Conservation (phyloP, 2,113 vertebrate genomes). For the Cyanocitta stelleri region DNA sequence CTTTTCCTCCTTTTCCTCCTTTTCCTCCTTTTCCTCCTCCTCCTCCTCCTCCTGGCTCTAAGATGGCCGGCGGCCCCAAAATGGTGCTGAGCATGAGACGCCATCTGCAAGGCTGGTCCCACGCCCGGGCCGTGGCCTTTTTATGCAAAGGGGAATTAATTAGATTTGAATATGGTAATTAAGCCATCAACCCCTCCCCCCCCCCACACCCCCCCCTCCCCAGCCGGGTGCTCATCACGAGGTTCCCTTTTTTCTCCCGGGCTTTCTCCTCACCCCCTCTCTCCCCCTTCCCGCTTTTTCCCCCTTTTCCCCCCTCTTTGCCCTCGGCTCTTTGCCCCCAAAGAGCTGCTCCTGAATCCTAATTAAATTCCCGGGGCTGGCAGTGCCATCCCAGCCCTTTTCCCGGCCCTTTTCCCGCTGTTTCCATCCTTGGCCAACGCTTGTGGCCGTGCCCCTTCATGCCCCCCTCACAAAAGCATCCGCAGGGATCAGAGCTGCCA, state of each 20-base stretch:
- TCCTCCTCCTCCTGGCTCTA: neutral
- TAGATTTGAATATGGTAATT: constrained; percentile 79
- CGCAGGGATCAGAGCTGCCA: neutral
- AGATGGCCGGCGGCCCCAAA: constrained; percentile 68
- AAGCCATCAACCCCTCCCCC: neutral
- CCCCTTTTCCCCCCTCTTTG: neutral
- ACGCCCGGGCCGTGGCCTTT: constrained; percentile 60
- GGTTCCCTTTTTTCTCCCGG: neutral
- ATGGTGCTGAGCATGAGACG: constrained; percentile 73
- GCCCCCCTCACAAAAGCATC: neutral
- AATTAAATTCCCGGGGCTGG: neutral
- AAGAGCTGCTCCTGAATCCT: neutral
- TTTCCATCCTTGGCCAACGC: neutral
- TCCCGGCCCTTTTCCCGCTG: neutral
- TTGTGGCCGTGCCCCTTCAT: neutral
- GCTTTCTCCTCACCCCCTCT: constrained; percentile 2
- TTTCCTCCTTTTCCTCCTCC: neutral
- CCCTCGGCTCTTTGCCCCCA: neutral
- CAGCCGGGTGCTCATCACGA: neutral
- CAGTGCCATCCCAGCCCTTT: neutral
- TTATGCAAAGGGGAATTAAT: constrained; percentile 84
- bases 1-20: neutral
- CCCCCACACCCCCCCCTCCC: too few species aligned
- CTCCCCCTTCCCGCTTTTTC: neutral
- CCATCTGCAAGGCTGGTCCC: constrained; percentile 77